Percentiles rank a stretch among this genome's conserved stretches.
phyloP scores from a whole-genome alignment of 2,888 invertebrate genomes.

The Idaea dimidiata region DNA sequence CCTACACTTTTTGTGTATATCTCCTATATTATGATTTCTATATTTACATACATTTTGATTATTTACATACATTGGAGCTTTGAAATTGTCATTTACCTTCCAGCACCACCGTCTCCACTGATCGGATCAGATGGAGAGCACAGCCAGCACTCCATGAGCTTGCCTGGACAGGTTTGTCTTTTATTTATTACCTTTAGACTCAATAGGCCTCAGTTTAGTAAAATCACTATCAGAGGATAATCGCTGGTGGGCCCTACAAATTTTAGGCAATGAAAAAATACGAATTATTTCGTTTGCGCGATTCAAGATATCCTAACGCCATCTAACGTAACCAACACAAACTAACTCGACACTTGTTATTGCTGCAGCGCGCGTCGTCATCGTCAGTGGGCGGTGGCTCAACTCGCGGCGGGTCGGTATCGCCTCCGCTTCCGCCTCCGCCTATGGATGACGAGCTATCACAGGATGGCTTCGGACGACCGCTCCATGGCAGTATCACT shows the following conservation, averaged over 20 bases:
- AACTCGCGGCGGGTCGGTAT: slow-evolving; percentile 83
- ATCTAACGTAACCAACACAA: neutral
- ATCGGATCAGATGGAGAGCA: slow-evolving; percentile 84
- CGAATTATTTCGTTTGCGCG: too few relatives aligned
- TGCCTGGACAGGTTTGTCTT: slow-evolving; percentile 66
- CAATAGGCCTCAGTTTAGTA: too few relatives aligned
- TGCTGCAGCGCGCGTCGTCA: slow-evolving; percentile 62
- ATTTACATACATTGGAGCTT: slow-evolving; percentile 9
- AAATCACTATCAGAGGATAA: too few relatives aligned
- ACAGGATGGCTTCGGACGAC: slow-evolving; percentile 88
- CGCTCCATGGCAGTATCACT: slow-evolving; percentile 65
- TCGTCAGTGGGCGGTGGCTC: slow-evolving; percentile 63
- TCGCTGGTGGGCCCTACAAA: too few relatives aligned
- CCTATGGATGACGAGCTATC: slow-evolving; percentile 88
- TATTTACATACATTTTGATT: slow-evolving; percentile 7
- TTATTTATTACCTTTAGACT: neutral
- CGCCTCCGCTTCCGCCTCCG: slow-evolving; percentile 93
- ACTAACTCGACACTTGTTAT: neutral
- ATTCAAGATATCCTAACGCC: too few relatives aligned
- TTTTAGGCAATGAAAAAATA: too few relatives aligned
- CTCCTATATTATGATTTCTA: slow-evolving; percentile 7
- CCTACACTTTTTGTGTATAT: slow-evolving; percentile 2
- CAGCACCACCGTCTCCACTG: slow-evolving; percentile 92
- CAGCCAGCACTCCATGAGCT: slow-evolving; percentile 74
- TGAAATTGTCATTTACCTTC: slow-evolving; percentile 26